These are phyloP conservation scores for Tribolium freemani DNA, from an alignment of 2,888 invertebrate species.

Conservation along the genomic window DNA sequence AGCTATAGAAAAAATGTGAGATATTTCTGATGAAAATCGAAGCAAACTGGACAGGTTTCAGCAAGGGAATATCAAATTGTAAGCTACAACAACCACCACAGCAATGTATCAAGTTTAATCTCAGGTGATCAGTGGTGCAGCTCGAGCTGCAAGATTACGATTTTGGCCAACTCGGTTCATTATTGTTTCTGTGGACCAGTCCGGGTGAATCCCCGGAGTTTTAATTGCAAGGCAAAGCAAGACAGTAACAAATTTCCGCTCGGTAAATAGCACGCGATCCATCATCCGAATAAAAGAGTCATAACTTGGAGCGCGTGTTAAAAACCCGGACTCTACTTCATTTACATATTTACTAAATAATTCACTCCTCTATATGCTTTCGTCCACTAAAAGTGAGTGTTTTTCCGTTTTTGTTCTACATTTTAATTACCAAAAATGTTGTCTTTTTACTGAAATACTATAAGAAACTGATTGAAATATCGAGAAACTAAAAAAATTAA, in stretches of 20 bases:
- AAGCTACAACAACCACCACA: not conserved
- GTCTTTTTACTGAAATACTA: too few species aligned
- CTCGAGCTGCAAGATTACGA: conserved; percentile 13
- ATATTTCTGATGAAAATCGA: too few species aligned
- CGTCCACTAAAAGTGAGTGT: conserved; percentile 6
- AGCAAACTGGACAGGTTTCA: not conserved
- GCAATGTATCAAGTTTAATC: conserved; percentile 28
- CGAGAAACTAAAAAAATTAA: too few species aligned
- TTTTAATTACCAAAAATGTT: too few species aligned
- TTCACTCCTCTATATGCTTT: conserved; percentile 33
- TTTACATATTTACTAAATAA: conserved; percentile 56
- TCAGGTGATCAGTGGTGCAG: conserved; percentile 17
- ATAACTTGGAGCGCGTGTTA: conserved; percentile 53
- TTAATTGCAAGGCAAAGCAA: conserved; percentile 42
- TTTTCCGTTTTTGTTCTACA: not conserved
- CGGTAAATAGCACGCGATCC: conserved; percentile 52
- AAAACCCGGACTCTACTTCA: conserved; percentile 46
- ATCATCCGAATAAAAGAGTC: conserved; percentile 56
- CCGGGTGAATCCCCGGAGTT: not conserved
- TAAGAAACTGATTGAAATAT: too few species aligned
- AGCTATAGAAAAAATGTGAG: too few species aligned
- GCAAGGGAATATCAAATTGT: conserved; percentile 8
- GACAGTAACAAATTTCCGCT: conserved; percentile 57
- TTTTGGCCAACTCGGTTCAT: conserved; percentile 20
- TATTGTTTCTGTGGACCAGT: not conserved